Conservation (phyloP, 2,113 vertebrate genomes). For the Synchiropus splendidus region DNA sequence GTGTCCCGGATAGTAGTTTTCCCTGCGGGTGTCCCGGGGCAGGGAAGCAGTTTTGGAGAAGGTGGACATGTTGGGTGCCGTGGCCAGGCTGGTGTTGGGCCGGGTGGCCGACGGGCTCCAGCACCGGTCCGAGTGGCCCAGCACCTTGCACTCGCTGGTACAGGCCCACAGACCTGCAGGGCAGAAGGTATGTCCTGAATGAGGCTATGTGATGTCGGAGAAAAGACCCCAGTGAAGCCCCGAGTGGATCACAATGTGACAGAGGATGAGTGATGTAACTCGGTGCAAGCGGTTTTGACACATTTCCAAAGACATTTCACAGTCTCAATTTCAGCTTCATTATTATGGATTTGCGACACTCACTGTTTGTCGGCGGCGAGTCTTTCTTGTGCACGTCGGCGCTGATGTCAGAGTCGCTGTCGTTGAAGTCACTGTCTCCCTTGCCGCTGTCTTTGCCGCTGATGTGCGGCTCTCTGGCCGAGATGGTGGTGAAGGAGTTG, state of each 20-base stretch:
- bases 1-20: conserved; percentile 82
- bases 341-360: conserved; percentile 30
- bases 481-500: conserved; percentile 88
- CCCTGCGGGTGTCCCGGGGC: conserved; percentile 80
- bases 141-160: conserved; percentile 89
- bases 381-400: conserved; percentile 89
- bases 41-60: conserved; percentile 89
- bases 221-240: conserved; percentile 6
- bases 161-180: conserved; percentile 88
- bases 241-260: conserved; percentile 8
- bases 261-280: not conserved
- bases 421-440: conserved; percentile 96
- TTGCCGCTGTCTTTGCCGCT: conserved; percentile 98
- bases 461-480: conserved; percentile 84
- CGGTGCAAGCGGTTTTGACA: not conserved
- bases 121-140: conserved; percentile 93
- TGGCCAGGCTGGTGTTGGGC: conserved; percentile 64
- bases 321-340: not conserved
- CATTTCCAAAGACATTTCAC: not conserved
- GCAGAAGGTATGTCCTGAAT: conserved; percentile 10
- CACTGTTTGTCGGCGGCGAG: conserved; percentile 77
- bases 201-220: conserved; percentile 3
- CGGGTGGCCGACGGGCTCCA: conserved; percentile 88
- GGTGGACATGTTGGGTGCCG: conserved; percentile 69
- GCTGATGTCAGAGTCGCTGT: conserved; percentile 93